phyloP scores from a whole-genome alignment of 2,113 vertebrate genomes.

The Amblyopsis rosae region DNA sequence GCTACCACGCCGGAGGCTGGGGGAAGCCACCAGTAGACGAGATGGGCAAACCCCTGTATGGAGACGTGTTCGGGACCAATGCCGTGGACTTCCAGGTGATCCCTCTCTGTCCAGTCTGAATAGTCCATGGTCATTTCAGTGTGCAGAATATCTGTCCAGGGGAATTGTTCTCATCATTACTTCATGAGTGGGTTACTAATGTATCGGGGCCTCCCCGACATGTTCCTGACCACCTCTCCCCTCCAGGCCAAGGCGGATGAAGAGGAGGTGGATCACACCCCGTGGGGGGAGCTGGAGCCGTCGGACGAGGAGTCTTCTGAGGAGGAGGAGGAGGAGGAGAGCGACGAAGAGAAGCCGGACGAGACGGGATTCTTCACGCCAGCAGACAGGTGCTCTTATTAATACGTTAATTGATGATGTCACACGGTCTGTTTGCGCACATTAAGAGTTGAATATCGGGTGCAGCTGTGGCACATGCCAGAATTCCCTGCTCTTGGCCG shows the following conservation, averaged over 20 bases:
- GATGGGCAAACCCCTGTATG: slow-evolving; percentile 89
- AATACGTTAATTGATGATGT: neutral
- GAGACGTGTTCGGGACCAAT: slow-evolving; percentile 92
- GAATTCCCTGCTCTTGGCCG: too few species aligned
- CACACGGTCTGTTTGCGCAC: neutral
- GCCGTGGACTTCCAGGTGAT: slow-evolving; percentile 86
- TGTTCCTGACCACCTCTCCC: too few species aligned
- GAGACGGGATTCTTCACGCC: slow-evolving; percentile 92
- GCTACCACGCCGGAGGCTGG: slow-evolving; percentile 92
- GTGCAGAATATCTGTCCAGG: too few species aligned
- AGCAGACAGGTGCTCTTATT: slow-evolving; percentile 83
- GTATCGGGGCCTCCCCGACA: too few species aligned
- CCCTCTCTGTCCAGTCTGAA: neutral
- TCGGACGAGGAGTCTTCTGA: slow-evolving; percentile 92
- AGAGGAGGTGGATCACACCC: slow-evolving; percentile 87
- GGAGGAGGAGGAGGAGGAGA: slow-evolving; percentile 93
- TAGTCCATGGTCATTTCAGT: too few species aligned
- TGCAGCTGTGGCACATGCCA: too few species aligned
- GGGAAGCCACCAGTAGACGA: slow-evolving; percentile 91
- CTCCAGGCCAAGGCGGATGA: slow-evolving; percentile 87
- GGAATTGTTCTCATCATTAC: too few species aligned
- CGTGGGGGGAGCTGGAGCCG: slow-evolving; percentile 91
- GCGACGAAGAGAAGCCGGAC: slow-evolving; percentile 92
- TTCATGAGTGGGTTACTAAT: too few species aligned
- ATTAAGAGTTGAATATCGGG: too few species aligned